A percentile compares a stretch with the other conserved stretches of the same genome.
Conservation (phyloP, 2,888 invertebrate genomes). For the Xanthorhoe designata region DNA sequence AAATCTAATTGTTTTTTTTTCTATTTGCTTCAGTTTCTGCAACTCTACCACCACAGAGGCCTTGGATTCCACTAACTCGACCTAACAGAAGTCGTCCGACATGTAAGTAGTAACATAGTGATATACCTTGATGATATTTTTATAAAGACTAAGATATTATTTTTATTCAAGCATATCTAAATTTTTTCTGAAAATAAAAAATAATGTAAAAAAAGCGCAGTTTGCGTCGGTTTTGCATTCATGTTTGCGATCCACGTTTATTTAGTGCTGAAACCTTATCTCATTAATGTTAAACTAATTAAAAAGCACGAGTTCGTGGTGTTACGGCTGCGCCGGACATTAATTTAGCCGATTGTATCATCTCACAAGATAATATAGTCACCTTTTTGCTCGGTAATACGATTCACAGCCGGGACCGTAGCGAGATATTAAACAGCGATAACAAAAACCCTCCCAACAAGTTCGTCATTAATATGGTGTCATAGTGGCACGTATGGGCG, state of each 20-base stretch:
- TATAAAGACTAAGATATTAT: no score
- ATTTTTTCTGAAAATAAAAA: no score
- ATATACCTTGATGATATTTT: not conserved
- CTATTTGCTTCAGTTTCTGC: conserved; percentile 92
- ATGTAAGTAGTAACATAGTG: conserved; percentile 90
- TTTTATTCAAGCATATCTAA: no score
- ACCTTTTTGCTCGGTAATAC: conserved; percentile 52
- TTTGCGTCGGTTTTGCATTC: not conserved
- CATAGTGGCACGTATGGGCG: conserved; percentile 71
- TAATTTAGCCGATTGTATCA: conserved; percentile 56
- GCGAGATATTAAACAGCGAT: conserved; percentile 56
- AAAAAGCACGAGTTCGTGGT: conserved; percentile 42
- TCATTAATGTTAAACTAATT: conserved; percentile 21
- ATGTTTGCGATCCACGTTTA: not conserved
- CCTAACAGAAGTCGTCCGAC: conserved; percentile 95
- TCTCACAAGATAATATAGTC: conserved; percentile 12
- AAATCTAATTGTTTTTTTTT: conserved; percentile 48
- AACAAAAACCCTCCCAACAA: conserved; percentile 64
- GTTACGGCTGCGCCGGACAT: conserved; percentile 46
- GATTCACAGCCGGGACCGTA: conserved; percentile 52
- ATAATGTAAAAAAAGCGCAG: not conserved
- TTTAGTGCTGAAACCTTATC: not conserved
- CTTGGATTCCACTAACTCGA: conserved; percentile 97
- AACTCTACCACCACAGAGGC: conserved; percentile 95
- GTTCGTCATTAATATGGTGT: conserved; percentile 74